phyloP scores from a whole-genome alignment of 2,113 vertebrate genomes.

The Nothoprocta perdicaria region DNA sequence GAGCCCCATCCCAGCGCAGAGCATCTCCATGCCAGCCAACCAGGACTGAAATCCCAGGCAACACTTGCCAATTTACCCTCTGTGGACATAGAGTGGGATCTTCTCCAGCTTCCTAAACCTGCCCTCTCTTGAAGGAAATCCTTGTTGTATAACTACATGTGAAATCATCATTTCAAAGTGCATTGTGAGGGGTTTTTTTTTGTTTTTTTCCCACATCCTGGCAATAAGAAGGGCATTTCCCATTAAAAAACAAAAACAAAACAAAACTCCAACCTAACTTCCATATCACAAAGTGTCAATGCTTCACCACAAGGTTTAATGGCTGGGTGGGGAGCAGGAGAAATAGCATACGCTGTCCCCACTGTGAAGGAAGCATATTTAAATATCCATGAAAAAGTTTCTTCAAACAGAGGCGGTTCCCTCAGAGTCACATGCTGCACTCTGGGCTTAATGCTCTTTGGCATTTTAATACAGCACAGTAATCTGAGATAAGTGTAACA shows the following conservation, averaged over 20 bases:
- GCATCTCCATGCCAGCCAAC: not conserved
- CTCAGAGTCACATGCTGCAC: not conserved
- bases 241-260: not conserved
- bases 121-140: not conserved
- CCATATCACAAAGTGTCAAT: not conserved
- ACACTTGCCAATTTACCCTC: not conserved
- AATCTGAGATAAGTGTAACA: constrained; percentile 9
- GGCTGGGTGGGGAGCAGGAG: not conserved
- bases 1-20: not conserved
- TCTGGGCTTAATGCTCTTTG: not conserved
- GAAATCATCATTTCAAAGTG: not conserved
- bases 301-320: not conserved
- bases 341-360: not conserved
- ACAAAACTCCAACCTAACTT: not conserved
- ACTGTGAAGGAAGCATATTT: not conserved
- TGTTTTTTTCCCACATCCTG: not conserved
- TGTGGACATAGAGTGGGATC: not conserved
- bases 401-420: not conserved
- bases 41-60: no score
- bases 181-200: not conserved
- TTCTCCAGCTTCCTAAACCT: not conserved
- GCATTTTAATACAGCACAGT: not conserved
- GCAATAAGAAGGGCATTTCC: not conserved
- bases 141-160: not conserved
- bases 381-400: not conserved